These are phyloP conservation scores for Entomyzon cyanotis DNA, from an alignment of 2,113 vertebrate genomes.

Conservation along the genomic window DNA sequence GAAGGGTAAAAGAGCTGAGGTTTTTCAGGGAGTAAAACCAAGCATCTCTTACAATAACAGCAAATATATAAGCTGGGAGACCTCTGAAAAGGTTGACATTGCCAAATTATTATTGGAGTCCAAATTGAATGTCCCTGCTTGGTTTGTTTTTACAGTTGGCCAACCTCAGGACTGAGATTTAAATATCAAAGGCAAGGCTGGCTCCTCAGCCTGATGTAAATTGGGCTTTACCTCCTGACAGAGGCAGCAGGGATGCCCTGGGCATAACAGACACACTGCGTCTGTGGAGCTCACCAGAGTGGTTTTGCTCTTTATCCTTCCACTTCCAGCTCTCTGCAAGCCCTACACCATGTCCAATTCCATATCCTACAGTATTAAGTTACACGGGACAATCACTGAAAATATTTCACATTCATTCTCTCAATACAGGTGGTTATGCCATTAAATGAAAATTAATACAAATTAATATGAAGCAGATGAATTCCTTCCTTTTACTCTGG, in stretches of 20 bases:
- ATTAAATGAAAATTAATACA: conserved; percentile 42
- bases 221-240: background rate
- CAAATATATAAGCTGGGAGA: background rate
- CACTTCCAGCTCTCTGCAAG: background rate
- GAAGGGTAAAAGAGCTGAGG: background rate
- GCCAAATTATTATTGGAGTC: conserved; percentile 39
- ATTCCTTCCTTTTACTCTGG: background rate
- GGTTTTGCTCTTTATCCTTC: background rate
- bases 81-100: conserved; percentile 9
- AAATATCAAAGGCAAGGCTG: conserved; percentile 12
- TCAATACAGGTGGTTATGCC: conserved; percentile 9
- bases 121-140: background rate
- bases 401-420: background rate
- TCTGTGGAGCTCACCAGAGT: background rate
- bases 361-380: background rate
- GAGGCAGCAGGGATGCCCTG: background rate
- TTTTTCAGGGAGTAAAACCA: background rate
- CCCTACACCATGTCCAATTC: background rate
- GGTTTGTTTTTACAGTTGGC: conserved; percentile 49
- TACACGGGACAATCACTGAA: background rate
- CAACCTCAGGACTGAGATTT: background rate
- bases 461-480: conserved; percentile 29
- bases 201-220: background rate
- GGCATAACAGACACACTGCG: accelerated
- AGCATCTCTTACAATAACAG: background rate